phyloP scores from a whole-genome alignment of 1,140 invertebrate species.

The Drosophila micromelanica region DNA sequence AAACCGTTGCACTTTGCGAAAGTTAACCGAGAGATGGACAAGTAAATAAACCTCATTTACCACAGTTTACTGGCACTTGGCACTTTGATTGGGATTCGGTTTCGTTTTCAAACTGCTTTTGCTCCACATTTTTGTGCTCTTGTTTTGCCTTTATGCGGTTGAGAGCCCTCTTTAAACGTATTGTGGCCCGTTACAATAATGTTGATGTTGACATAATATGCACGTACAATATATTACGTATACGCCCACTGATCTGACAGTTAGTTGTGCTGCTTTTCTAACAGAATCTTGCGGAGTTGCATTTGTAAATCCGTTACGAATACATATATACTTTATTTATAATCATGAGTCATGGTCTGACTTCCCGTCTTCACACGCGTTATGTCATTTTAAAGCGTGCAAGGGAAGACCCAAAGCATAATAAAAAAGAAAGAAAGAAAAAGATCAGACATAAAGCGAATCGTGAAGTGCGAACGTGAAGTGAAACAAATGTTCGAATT shows the following conservation, averaged over 20 bases:
- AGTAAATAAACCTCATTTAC: slow-evolving; percentile 74
- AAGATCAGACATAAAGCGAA: slow-evolving; percentile 16
- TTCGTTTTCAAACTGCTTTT: slow-evolving; percentile 51
- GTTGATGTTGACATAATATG: slow-evolving; percentile 41
- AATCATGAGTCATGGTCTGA: slow-evolving; percentile 17
- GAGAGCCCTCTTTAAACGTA: slow-evolving; percentile 20
- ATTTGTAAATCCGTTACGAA: background rate
- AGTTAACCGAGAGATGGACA: slow-evolving; percentile 43
- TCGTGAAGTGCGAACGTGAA: slow-evolving; percentile 32
- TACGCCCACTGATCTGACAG: slow-evolving; percentile 24
- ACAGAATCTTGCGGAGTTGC: slow-evolving; percentile 7
- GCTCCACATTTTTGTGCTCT: slow-evolving; percentile 12
- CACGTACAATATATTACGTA: slow-evolving; percentile 38
- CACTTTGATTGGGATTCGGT: slow-evolving; percentile 48
- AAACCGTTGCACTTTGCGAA: slow-evolving; percentile 55
- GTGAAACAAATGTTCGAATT: slow-evolving; percentile 51
- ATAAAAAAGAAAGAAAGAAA: slow-evolving; percentile 3
- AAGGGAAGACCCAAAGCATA: slow-evolving; percentile 24
- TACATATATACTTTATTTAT: background rate
- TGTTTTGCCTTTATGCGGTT: slow-evolving; percentile 5
- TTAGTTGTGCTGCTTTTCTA: background rate
- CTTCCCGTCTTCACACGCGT: background rate
- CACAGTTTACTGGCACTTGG: slow-evolving; percentile 63
- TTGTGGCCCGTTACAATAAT: slow-evolving; percentile 8
- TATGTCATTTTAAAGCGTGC: slow-evolving; percentile 25